phyloP scores from a whole-genome alignment of 2,797 vertebrate species.

The Argentina silus region DNA sequence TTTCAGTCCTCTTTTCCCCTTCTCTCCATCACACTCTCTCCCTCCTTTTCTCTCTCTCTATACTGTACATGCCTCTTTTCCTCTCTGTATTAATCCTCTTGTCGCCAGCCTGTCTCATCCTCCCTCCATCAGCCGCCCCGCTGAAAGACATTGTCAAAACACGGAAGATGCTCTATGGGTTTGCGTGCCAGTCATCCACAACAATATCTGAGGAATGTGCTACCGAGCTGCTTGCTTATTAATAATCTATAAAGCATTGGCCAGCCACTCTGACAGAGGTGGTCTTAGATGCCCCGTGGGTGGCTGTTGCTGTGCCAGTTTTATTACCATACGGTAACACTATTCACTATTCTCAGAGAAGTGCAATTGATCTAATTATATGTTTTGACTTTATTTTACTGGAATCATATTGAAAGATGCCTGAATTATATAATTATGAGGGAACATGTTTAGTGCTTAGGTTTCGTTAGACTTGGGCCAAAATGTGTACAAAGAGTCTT shows the following conservation, averaged over 20 bases:
- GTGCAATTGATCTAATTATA: too few species aligned
- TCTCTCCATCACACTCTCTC: constrained; percentile 4
- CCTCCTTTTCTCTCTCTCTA: constrained; percentile 8
- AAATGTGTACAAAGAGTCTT: too few species aligned
- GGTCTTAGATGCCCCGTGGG: not conserved
- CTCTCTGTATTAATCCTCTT: not conserved
- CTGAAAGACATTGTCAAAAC: constrained; percentile 31
- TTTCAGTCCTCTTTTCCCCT: not conserved
- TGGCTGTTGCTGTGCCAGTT: not conserved
- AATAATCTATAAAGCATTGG: constrained; percentile 62
- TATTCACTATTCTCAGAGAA: too few species aligned
- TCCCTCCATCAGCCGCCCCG: constrained; percentile 30
- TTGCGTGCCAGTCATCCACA: constrained; percentile 57
- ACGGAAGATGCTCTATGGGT: constrained; percentile 34
- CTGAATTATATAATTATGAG: too few species aligned
- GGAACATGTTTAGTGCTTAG: too few species aligned
- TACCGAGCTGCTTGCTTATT: constrained; percentile 55
- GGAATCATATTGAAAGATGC: too few species aligned
- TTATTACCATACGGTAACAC: too few species aligned
- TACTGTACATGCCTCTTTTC: not conserved
- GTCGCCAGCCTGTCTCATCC: constrained; percentile 25
- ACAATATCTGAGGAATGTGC: constrained; percentile 39
- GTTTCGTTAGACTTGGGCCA: too few species aligned
- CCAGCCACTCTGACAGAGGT: constrained; percentile 33
- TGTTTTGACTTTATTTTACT: too few species aligned